Base-by-base conservation (phyloP, 2,797 vertebrate genomes). In the Miichthys miiuy region DNA sequence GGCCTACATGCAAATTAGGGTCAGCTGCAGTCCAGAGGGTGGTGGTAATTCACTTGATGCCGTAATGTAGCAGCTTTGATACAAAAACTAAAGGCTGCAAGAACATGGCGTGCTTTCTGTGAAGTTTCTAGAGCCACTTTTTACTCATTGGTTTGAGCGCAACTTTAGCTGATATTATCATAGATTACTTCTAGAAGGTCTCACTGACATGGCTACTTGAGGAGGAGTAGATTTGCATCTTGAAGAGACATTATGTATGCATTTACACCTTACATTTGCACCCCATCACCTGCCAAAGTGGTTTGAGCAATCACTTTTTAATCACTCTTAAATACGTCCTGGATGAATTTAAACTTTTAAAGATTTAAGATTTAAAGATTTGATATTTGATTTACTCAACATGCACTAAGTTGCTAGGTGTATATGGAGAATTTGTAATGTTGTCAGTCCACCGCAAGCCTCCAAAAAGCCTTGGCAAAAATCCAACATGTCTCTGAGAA, bases 401-500 rank as follows among this genome's bases (percentile, higher is more conserved):
- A 55, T 1, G 3, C 2, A n/a, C 44, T 17, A 63, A 64, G n/a
- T 11, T 17, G 12, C 8, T 18, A 2, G 21, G 14, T 13, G 56
- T 75, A 58, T 44, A 13, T 44, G 55, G 13, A 46, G 21, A 21
- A 60, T 60, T 48, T 16, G 68, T 25, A 46, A 66, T 65, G 21
- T 38, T 55, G 34, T 0, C 6, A 8, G 21, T 51, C 16, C 51
- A 55, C 4, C 6, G 8, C 4, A 3, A 57, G 63, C 13, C 75
- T 42, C 34, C 21, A 46, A n/a, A n/a, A n/a, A n/a, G n/a, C 41
- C 38, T 20, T 16, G 34, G 51, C 25, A 46, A 4, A 60, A n/a
- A 67, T 47, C 55, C 41, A 67, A 51, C 38, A n/a, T 25, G 50
- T 56, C 50, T 54, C 48, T 72, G 27, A 72, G 46, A 14, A 20